These are phyloP conservation scores for Euphonia xanthogaster DNA, from an alignment of 2,797 vertebrate genomes.

Conservation along the genomic window DNA sequence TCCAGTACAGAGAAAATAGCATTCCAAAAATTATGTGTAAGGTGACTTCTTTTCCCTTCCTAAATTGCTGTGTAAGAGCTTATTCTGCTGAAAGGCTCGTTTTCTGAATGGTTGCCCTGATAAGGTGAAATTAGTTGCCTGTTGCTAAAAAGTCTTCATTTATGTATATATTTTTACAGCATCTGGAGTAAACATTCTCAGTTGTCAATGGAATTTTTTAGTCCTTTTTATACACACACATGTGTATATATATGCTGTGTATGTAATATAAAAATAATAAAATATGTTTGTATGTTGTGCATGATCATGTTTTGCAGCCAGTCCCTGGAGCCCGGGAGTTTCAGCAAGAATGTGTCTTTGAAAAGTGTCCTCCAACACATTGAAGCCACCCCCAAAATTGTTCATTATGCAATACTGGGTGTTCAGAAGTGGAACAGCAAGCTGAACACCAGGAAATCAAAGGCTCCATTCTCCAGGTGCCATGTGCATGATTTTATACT, in stretches of 20 bases:
- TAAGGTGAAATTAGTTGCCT: not conserved
- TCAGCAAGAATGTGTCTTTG: slow-evolving; percentile 86
- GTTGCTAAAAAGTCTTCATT: not conserved
- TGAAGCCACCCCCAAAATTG: slow-evolving; percentile 92
- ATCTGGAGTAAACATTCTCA: not conserved
- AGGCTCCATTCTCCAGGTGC: slow-evolving; percentile 86
- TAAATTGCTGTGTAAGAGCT: not conserved
- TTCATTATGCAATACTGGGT: slow-evolving; percentile 90
- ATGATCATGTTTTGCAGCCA: slow-evolving; percentile 74
- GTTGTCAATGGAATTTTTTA: not conserved
- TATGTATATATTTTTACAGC: not conserved
- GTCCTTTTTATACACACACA: not conserved
- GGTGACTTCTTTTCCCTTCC: not conserved
- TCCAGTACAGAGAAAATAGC: not conserved
- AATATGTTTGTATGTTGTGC: not conserved
- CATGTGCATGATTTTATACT: slow-evolving; percentile 92
- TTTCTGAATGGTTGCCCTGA: not conserved
- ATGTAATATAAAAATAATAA: not conserved
- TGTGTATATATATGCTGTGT: too few species aligned
- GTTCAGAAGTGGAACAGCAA: slow-evolving; percentile 91
- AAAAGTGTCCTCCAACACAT: slow-evolving; percentile 91
- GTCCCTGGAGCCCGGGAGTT: slow-evolving; percentile 71
- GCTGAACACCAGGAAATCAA: slow-evolving; percentile 69
- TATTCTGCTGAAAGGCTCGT: not conserved
- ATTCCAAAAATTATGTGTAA: not conserved